Evolutionary conservation across 2,888 invertebrate genomes (phyloP).

Genomic region (Scaptomyza reducta): DNA sequence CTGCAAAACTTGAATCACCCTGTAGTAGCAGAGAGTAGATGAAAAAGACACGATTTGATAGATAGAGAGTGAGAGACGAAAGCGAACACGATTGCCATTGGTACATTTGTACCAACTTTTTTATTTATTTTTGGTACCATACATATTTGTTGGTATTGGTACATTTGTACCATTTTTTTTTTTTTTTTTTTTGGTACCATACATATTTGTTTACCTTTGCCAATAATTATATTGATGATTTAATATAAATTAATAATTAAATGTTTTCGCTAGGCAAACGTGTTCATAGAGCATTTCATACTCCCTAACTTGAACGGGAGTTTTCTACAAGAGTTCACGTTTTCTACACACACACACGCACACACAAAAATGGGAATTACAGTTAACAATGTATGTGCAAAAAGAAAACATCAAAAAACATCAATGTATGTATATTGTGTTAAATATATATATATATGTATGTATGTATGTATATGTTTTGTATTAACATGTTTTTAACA

Average conservation of each 20-base stretch:
- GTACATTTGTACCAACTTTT: not conserved
- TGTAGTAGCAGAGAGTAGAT: not conserved
- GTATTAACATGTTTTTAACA: slow-evolving; percentile 16
- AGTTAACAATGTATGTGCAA: slow-evolving; percentile 20
- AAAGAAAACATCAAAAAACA: slow-evolving; percentile 11
- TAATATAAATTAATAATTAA: no score
- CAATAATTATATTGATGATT: not conserved
- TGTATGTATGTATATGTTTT: not conserved
- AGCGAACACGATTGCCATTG: not conserved
- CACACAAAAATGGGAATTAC: slow-evolving; percentile 13
- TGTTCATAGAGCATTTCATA: not conserved
- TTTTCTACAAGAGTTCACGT: not conserved
- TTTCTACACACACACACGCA: slow-evolving; percentile 10
- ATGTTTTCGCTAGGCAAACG: not conserved
- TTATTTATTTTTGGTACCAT: no score
- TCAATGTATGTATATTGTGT: slow-evolving; percentile 1
- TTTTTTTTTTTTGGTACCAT: not conserved
- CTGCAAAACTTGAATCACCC: not conserved
- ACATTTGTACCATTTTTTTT: not conserved
- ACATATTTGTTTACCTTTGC: not conserved
- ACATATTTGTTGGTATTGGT: not conserved
- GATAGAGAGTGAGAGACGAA: not conserved
- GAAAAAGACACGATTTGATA: not conserved
- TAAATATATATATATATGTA: not conserved
- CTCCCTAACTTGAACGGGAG: not conserved